A percentile compares a stretch with the other conserved stretches of the same genome.
phyloP scores from a whole-genome alignment of 2,113 vertebrate species.

The Myocastor coypus region DNA sequence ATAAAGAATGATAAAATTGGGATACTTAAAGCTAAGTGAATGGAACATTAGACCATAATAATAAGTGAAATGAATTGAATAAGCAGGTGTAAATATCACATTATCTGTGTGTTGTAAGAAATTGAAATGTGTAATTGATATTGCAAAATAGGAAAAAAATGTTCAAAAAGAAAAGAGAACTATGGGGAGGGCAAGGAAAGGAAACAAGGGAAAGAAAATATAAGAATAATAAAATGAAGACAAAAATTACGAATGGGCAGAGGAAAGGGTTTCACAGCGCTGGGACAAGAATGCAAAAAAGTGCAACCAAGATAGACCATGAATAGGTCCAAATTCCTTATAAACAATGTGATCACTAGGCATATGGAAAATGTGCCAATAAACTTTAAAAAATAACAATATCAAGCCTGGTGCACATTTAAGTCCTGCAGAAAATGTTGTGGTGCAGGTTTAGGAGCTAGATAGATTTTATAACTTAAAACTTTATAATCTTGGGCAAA shows the following conservation, averaged over 20 bases:
- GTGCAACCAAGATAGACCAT: neutral
- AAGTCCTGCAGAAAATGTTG: constrained; percentile 8
- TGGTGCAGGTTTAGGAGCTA: neutral
- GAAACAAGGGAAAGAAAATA: neutral
- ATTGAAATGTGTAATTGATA: neutral
- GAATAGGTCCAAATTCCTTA: neutral
- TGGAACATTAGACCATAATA: neutral
- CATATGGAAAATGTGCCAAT: neutral
- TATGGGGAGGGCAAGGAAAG: neutral
- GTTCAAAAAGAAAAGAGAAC: neutral
- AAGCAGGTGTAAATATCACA: neutral
- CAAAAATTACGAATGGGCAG: neutral
- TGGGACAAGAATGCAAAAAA: neutral
- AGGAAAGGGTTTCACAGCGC: neutral
- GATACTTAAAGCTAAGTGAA: neutral
- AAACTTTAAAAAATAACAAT: neutral
- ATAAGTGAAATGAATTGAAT: neutral
- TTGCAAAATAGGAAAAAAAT: neutral
- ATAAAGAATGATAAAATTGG: neutral
- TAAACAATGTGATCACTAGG: neutral
- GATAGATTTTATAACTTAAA: neutral
- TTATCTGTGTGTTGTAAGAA: neutral
- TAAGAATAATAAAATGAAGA: neutral
- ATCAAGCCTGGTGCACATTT: neutral
- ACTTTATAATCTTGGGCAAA: constrained; percentile 35